Evolutionary conservation across 1,140 invertebrate genomes (phyloP).

Genomic region (Drosophila mauritiana): DNA sequence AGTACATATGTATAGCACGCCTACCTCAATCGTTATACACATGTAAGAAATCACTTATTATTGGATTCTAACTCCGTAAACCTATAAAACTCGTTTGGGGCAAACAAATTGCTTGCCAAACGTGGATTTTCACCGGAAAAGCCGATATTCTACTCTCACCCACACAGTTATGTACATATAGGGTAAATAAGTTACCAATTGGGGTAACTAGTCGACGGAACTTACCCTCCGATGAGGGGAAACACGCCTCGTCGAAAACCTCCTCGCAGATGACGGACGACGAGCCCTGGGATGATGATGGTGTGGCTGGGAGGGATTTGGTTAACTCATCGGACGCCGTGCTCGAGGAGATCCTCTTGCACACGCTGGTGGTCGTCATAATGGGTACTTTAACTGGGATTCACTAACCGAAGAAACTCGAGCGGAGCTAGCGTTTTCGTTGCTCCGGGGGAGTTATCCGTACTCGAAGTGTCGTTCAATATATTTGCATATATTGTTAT

Average conservation of each 20-base stretch:
- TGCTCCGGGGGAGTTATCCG: neutral
- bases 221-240: conserved; percentile 91
- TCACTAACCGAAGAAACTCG: conserved; percentile 1
- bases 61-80: no score
- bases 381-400: neutral
- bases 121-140: no score
- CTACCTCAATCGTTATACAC: no score
- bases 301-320: conserved; percentile 38
- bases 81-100: no score
- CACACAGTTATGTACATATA: neutral
- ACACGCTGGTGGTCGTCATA: conserved; percentile 48
- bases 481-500: conserved; percentile 19
- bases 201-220: neutral
- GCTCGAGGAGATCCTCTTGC: conserved; percentile 39
- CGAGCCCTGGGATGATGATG: conserved; percentile 82
- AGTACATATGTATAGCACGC: no score
- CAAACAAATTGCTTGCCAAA: no score
- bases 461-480: conserved; percentile 6
- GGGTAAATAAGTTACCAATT: no score
- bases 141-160: neutral
- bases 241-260: conserved; percentile 92
- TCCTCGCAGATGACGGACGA: conserved; percentile 91
- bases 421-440: neutral
- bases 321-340: conserved; percentile 37
- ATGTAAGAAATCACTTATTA: no score